phyloP scores from a whole-genome alignment of 2,888 invertebrate species.

The Lasioglossum vierecki region DNA sequence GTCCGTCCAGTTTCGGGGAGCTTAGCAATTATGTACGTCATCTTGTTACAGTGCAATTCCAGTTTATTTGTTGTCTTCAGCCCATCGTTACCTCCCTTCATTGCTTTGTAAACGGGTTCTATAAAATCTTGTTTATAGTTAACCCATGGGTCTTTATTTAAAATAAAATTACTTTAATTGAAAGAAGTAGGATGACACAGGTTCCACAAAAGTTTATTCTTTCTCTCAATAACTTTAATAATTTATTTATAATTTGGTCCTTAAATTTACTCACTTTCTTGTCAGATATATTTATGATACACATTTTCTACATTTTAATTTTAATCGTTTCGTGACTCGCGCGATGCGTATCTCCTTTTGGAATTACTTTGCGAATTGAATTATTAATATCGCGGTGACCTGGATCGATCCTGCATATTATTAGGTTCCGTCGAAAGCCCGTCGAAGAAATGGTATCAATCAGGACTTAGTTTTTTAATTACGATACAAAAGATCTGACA shows the following conservation, averaged over 20 bases:
- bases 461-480: slow-evolving; percentile 47
- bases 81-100: not conserved
- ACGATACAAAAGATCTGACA: slow-evolving; percentile 54
- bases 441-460: not conserved
- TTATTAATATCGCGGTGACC: not conserved
- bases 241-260: not conserved
- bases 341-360: not conserved
- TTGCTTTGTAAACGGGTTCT: not conserved
- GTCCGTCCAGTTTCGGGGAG: not conserved
- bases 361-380: not conserved
- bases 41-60: not conserved
- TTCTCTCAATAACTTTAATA: not conserved
- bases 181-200: too few species aligned
- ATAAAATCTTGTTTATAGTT: not conserved
- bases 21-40: not conserved
- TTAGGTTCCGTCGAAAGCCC: not conserved
- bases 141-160: not conserved
- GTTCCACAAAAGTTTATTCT: too few species aligned
- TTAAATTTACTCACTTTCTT: too few species aligned
- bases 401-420: not conserved
- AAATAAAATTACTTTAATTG: not conserved
- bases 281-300: not conserved
- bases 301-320: not conserved
- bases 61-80: not conserved
- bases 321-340: not conserved